Evolutionary conservation across 1,140 invertebrate species (phyloP), one percentile per base, ranked within the genome.

Genomic region (Euura saliciscinereae): DNA sequence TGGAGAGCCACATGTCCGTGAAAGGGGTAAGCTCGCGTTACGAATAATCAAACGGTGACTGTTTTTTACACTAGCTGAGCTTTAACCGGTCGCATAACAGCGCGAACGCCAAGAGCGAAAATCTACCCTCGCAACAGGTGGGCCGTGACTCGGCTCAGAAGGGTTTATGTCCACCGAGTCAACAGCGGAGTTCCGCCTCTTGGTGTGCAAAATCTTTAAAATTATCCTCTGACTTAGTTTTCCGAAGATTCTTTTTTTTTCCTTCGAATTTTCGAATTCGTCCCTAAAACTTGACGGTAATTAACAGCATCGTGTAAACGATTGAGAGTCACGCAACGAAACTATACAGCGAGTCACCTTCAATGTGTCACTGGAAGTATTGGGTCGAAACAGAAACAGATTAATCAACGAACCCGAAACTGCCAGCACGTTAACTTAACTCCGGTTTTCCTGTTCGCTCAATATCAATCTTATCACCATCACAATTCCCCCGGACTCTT

Each of bases 61-160:
- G 28, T 28, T 28, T 28, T 28, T 28, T 28, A 28, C 28, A 28
- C 28, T 28, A 28, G 1, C 28, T 28, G 28, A 28, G 28, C 28
- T 28, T 28, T 28, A 28, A 28, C 51, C 13, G 51, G 51, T 59
- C 51, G 51, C 51, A 28, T 28, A 28, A 28, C 28, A 59, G 8
- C 10, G 51, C 13, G 51, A 11, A 8, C 51, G 5, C 5, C 8
- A 59, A 59, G 13, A 11, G 51, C 51, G 13, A 59, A 51, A 59
- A n/a, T n/a, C 13, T 59, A 59, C 51, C 51, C 51, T 59, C 51
- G 51, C 51, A 59, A 59, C 51, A 59, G 51, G 51, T 59, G 51
- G 51, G 51, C 51, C 51, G 51, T 59, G 51, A 59, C 51, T 59
- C 13, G 51, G 51, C 51, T n/a, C 51, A 5, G 3, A 59, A 59